Conservation (phyloP, 2,797 vertebrate species). For the Chelidonichthys spinosus region DNA sequence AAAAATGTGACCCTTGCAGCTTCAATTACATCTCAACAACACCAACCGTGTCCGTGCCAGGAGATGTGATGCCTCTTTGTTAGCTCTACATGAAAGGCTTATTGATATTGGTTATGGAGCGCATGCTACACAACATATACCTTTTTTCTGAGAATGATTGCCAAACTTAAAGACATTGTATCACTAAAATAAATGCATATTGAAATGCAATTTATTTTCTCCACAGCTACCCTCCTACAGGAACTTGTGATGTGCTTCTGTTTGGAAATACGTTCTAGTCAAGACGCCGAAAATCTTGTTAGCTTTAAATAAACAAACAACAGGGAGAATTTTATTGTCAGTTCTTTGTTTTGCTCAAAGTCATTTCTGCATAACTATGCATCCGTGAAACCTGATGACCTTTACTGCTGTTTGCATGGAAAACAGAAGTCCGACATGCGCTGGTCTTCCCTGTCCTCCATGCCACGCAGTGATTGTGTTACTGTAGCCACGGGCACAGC, state of each 20-base stretch:
- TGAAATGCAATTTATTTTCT: constrained; percentile 73
- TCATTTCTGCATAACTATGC: constrained; percentile 69
- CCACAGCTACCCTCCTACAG: constrained; percentile 36
- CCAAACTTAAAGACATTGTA: constrained; percentile 65
- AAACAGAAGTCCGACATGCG: constrained; percentile 53
- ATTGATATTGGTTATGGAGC: constrained; percentile 75
- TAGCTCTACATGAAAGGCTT: constrained; percentile 80
- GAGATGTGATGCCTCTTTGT: constrained; percentile 78
- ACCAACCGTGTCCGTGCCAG: constrained; percentile 69
- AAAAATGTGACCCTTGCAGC: constrained; percentile 87
- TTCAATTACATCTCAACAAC: constrained; percentile 83
- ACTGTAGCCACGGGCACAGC: constrained; percentile 62
- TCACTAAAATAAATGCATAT: constrained; percentile 63
- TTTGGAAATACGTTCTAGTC: constrained; percentile 37
- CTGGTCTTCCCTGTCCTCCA: constrained; percentile 59
- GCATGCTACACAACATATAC: constrained; percentile 51
- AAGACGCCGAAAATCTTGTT: constrained; percentile 39
- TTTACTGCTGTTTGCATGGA: constrained; percentile 56
- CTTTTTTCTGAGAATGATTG: constrained; percentile 61
- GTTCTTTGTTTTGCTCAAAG: constrained; percentile 58
- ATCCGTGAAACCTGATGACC: constrained; percentile 63
- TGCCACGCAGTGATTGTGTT: constrained; percentile 56
- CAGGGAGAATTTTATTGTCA: constrained; percentile 46
- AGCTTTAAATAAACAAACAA: constrained; percentile 54
- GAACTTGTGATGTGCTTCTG: constrained; percentile 50